Evolutionary conservation across 2,113 vertebrate species (phyloP).

Genomic region (Cichladusa arquata): DNA sequence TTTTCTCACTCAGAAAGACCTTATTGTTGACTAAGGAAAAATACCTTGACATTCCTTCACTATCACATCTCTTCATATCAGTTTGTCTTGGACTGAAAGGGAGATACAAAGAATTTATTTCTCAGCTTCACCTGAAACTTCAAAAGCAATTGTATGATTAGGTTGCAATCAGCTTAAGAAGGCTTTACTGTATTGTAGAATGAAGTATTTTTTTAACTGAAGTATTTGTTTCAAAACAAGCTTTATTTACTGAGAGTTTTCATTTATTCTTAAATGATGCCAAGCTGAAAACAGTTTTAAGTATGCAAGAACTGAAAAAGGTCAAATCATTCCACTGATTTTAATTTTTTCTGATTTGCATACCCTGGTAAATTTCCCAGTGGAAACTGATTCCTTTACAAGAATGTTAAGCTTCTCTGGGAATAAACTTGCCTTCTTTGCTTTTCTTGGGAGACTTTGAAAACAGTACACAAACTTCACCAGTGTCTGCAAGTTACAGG

Average conservation of each 20-base stretch:
- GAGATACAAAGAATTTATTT: slow-evolving; percentile 36
- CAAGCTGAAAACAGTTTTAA: neutral
- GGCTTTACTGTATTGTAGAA: neutral
- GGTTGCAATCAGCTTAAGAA: neutral
- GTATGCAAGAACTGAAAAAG: neutral
- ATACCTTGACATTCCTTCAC: neutral
- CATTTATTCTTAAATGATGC: neutral
- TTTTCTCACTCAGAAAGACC: slow-evolving; percentile 13
- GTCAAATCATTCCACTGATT: neutral
- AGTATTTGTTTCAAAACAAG: neutral
- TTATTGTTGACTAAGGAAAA: slow-evolving; percentile 29
- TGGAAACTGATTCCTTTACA: neutral
- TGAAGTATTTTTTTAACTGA: neutral
- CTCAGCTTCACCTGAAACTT: slow-evolving; percentile 23
- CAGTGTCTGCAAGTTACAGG: neutral
- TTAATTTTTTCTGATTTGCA: neutral
- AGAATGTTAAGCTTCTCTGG: neutral
- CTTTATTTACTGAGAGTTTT: neutral
- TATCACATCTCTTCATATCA: slow-evolving; percentile 19
- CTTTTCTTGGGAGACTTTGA: neutral
- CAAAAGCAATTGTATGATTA: slow-evolving; percentile 13
- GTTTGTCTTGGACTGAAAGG: neutral
- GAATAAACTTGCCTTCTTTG: neutral
- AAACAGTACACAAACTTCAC: neutral
- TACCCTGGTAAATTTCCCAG: neutral